Evolutionary conservation across 2,113 vertebrate species (phyloP).

Genomic region (Daphoenositta chrysoptera): DNA sequence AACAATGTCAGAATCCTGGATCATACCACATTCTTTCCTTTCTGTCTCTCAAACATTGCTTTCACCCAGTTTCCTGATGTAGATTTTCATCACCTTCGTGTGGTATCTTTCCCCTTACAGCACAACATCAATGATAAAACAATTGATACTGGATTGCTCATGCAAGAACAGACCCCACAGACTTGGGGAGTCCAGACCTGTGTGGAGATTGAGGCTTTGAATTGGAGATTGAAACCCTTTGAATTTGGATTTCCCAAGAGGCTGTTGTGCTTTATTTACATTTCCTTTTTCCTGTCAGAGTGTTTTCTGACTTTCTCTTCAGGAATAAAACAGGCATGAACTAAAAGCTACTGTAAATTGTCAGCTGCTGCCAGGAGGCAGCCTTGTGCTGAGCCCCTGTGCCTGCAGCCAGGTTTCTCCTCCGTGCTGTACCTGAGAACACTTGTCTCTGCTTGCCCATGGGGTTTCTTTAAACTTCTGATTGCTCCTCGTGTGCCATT

Average conservation of each 20-base stretch:
- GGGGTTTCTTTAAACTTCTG: neutral
- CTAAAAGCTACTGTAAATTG: neutral
- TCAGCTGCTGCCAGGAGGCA: neutral
- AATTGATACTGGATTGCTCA: neutral
- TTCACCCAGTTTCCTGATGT: neutral
- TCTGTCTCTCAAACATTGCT: neutral
- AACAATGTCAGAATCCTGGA: neutral
- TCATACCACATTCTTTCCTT: neutral
- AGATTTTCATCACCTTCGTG: neutral
- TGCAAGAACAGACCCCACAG: neutral
- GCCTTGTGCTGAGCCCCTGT: neutral
- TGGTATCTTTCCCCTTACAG: neutral
- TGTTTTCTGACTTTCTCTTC: slow-evolving; percentile 12
- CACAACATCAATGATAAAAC: neutral
- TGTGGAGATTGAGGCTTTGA: neutral
- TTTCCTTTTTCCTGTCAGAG: slow-evolving; percentile 41
- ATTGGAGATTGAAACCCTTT: neutral
- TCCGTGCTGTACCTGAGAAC: accelerated
- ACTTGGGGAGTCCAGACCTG: neutral
- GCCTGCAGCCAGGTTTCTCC: neutral
- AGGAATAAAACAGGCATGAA: neutral
- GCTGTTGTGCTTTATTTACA: slow-evolving; percentile 28
- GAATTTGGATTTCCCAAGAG: neutral
- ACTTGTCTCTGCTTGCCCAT: neutral
- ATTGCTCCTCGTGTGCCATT: neutral